Evolutionary conservation across 2,888 invertebrate species (phyloP), one percentile per base, ranked within the genome.

Genomic region (Nemapogon koenigi): DNA sequence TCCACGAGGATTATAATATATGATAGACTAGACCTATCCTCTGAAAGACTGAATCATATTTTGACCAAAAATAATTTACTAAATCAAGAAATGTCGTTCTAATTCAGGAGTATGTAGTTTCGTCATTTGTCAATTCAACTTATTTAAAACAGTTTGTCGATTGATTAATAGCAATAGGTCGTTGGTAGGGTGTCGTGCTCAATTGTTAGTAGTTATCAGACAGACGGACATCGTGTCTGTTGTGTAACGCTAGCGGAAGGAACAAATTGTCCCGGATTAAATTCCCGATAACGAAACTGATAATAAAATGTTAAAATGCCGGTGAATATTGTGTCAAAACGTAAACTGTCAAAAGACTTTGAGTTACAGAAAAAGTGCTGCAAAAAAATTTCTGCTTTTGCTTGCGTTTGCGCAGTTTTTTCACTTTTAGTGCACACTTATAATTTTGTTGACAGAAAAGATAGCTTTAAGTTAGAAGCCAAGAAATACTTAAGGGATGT

Each of bases 231-330:
- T n/a, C 10, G 32, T 43, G 40, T 40, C 49, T 27, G 51, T 67
- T 73, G 73, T 60, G 69, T 65, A 71, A 73, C 54, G 51, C 53
- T 62, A 49, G 72, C 67, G 76, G 78, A 78, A 73, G 69, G 52
- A 46, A 53, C 60, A 63, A 50, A 65, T 69, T 70, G 59, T 51
- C 46, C 50, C 50, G 68, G 63, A 73, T 68, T 66, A 66, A 53
- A 71, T 58, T 29, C 17, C 4, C 18, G 8, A n/a, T 16, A 31
- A 30, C 13, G 26, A 15, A 35, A 16, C 33, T 17, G 19, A 19
- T 37, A 28, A 44, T 35, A 29, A 39, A 41, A 38, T 15, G 30
- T 42, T 19, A 42, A 38, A 33, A 46, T 45, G 45, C 27, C 29
- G 11, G 11, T 41, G 10, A 39, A 35, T 22, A 16, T 38, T 13